Evolutionary conservation across 2,888 invertebrate species (phyloP).

Genomic region (Agriopis aurantiaria): DNA sequence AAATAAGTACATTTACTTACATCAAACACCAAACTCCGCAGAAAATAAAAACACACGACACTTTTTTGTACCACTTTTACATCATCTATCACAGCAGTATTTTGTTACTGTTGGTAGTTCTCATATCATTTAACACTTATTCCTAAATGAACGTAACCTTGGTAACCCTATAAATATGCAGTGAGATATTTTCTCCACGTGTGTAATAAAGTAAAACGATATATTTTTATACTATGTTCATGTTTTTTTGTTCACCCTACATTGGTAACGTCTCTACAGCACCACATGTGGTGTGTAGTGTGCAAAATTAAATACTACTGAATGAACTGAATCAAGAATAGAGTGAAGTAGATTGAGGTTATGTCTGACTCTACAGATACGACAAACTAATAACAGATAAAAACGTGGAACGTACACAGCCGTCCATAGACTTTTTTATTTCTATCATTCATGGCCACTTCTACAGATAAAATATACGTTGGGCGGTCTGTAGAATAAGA

Average conservation of each 20-base stretch:
- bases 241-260: background rate
- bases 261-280: slow-evolving; percentile 30
- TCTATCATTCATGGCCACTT: background rate
- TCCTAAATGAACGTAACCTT: slow-evolving; percentile 50
- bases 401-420: background rate
- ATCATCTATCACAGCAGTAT: slow-evolving; percentile 9
- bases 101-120: slow-evolving; percentile 17
- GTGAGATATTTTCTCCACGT: background rate
- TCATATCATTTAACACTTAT: slow-evolving; percentile 24
- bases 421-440: background rate
- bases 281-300: slow-evolving; percentile 8
- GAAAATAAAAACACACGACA: slow-evolving; percentile 20
- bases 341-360: slow-evolving; percentile 37
- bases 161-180: slow-evolving; percentile 44
- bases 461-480: background rate
- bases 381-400: background rate
- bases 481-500: background rate
- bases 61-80: slow-evolving; percentile 26
- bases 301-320: slow-evolving; percentile 11
- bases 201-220: background rate
- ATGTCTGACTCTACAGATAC: slow-evolving; percentile 1
- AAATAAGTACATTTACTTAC: slow-evolving; percentile 18
- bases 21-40: slow-evolving; percentile 8
- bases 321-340: slow-evolving; percentile 2
- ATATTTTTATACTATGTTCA: background rate